Evolutionary conservation across 2,797 vertebrate species (phyloP).

Genomic region (Setipinna tenuifilis): DNA sequence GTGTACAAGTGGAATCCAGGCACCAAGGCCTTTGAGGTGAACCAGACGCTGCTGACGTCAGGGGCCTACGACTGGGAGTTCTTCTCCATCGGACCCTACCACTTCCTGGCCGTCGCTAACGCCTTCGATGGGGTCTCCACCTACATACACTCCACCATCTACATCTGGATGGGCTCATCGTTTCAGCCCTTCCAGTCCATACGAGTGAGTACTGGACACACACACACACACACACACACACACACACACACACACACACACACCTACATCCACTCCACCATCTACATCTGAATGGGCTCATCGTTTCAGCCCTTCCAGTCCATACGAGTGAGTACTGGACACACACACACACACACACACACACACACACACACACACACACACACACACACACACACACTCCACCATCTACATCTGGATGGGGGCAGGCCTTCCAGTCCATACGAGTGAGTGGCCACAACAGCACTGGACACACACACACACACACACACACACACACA

Average conservation of each 20-base stretch:
- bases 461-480: neutral
- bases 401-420: constrained; percentile 82
- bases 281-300: constrained; percentile 72
- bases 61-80: constrained; percentile 99
- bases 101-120: constrained; percentile 94
- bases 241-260: no score
- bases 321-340: constrained; percentile 83
- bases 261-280: constrained; percentile 86
- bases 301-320: constrained; percentile 75
- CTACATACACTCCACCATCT: constrained; percentile 83
- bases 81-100: constrained; percentile 90
- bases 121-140: constrained; percentile 95
- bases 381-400: constrained; percentile 85
- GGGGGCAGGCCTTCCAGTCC: constrained; percentile 73
- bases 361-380: no score
- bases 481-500: no score
- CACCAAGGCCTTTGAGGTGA: constrained; percentile 83
- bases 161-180: constrained; percentile 69
- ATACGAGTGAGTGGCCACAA: constrained; percentile 60
- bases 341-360: no score
- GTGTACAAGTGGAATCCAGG: constrained; percentile 92
- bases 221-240: no score
- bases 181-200: constrained; percentile 80
- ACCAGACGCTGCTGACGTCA: constrained; percentile 89
- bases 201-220: constrained; percentile 80